Percentiles rank a stretch among this genome's conserved stretches.
Evolutionary conservation across 2,888 invertebrate genomes (phyloP).

Genomic region (Xylota segnis): DNA sequence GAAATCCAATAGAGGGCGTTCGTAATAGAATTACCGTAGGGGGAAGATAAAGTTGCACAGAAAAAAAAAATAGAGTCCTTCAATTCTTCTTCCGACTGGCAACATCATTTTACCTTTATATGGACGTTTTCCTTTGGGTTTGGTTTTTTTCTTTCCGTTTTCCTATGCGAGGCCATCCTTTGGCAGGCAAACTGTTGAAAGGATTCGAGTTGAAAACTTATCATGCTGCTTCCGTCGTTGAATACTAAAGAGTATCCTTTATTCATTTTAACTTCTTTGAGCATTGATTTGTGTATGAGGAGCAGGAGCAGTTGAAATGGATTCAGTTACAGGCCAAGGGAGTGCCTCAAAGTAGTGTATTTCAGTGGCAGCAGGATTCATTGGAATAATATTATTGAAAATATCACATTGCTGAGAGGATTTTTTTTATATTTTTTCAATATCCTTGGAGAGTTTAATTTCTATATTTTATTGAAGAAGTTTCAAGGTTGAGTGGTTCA

Average conservation of each 20-base stretch:
- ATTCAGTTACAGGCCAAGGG: conserved; percentile 25
- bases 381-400: neutral
- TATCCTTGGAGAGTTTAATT: neutral
- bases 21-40: conserved; percentile 13
- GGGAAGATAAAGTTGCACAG: conserved; percentile 1
- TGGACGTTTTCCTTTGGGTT: conserved; percentile 9
- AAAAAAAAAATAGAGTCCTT: conserved; percentile 18
- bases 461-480: neutral
- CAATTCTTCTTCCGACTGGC: conserved; percentile 1
- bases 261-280: conserved; percentile 37
- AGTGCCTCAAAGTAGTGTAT: neutral
- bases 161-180: conserved; percentile 24
- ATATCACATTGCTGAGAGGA: conserved; percentile 17
- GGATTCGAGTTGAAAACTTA: conserved; percentile 17
- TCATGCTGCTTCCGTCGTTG: conserved; percentile 26
- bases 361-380: neutral
- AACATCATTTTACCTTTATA: conserved; percentile 34
- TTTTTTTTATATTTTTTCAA: conserved; percentile 6
- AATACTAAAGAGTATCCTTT: conserved; percentile 29
- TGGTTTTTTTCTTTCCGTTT: neutral
- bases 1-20: conserved; percentile 32
- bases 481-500: neutral
- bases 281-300: conserved; percentile 12
- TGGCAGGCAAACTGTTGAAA: conserved; percentile 12
- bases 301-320: conserved; percentile 1